Evolutionary conservation across 2,113 vertebrate genomes (phyloP).

Genomic region (Probosciger aterrimus): DNA sequence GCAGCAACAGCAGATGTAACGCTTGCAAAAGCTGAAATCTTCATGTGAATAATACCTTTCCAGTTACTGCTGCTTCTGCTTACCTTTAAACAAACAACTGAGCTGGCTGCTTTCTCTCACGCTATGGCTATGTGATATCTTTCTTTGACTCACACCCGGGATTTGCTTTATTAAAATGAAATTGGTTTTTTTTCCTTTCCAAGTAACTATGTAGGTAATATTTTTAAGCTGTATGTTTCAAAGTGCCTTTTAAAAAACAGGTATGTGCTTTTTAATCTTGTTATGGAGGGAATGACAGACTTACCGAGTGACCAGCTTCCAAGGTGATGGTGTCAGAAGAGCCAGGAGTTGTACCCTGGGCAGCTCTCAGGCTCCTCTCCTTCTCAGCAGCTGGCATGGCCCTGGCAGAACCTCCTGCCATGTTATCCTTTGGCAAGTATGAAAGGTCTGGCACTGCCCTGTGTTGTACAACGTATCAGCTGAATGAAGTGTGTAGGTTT

Average conservation of each 20-base stretch:
- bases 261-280: not conserved
- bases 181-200: not conserved
- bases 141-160: not conserved
- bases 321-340: not conserved
- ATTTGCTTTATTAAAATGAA: not conserved
- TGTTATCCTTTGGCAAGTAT: not conserved
- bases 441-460: not conserved
- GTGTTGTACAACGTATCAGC: not conserved
- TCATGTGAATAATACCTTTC: not conserved
- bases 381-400: rapidly evolving
- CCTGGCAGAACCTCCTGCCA: not conserved
- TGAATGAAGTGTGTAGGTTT: not conserved
- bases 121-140: not conserved
- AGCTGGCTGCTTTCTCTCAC: not conserved
- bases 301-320: not conserved
- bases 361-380: not conserved
- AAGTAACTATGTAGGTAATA: not conserved
- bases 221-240: not conserved
- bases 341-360: not conserved
- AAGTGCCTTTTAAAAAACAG: not conserved
- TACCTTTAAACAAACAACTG: not conserved
- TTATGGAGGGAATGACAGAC: not conserved
- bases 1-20: not conserved
- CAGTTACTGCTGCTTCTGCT: not conserved
- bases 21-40: not conserved